These are phyloP conservation scores for Drosophila multiciliata DNA, from an alignment of 2,888 invertebrate species.

Conservation along the genomic window DNA sequence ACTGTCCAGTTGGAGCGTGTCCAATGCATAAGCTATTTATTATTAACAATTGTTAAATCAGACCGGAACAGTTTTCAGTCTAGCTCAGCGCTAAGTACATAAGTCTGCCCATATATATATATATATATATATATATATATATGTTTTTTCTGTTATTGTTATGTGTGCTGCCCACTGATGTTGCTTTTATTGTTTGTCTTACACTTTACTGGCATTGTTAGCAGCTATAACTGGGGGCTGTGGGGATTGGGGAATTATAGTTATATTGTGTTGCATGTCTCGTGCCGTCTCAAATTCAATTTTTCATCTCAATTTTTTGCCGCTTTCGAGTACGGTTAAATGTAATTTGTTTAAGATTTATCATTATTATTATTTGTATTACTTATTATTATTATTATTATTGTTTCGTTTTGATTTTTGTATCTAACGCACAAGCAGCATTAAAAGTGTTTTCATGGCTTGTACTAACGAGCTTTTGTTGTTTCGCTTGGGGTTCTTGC, in stretches of 20 bases:
- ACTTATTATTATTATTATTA: neutral
- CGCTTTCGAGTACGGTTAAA: conserved; percentile 72
- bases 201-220: conserved; percentile 71
- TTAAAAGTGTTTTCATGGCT: conserved; percentile 53
- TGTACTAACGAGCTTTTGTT: conserved; percentile 48
- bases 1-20: conserved; percentile 50
- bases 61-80: conserved; percentile 81
- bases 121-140: neutral
- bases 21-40: conserved; percentile 81
- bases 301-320: conserved; percentile 62
- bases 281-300: conserved; percentile 78
- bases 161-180: conserved; percentile 57
- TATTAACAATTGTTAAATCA: conserved; percentile 83
- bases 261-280: conserved; percentile 30
- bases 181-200: conserved; percentile 62
- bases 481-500: conserved; percentile 25
- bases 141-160: conserved; percentile 34
- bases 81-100: conserved; percentile 19
- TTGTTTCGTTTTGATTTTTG: conserved; percentile 1
- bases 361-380: neutral
- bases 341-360: conserved; percentile 64
- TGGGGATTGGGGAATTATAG: neutral
- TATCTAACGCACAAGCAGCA: conserved; percentile 48
- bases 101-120: neutral
- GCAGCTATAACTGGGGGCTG: conserved; percentile 29